Evolutionary conservation across 2,113 vertebrate genomes (phyloP), one percentile per base, ranked within the genome.

Genomic region (Gambusia affinis): DNA sequence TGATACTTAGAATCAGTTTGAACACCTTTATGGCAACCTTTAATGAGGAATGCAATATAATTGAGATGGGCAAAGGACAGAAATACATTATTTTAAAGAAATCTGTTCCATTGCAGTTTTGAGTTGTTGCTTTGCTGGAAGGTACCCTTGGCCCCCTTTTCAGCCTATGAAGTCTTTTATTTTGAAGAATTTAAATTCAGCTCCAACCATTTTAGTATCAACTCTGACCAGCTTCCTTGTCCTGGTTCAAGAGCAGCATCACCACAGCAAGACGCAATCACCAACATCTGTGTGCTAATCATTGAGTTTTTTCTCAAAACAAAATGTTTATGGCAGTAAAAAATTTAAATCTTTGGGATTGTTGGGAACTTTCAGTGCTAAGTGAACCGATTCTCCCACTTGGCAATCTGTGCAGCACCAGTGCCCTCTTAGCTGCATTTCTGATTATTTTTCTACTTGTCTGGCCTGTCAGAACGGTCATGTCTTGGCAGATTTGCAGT

Each of bases 1-100:
- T 79, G 82, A 77, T 84, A 78, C 86, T 85, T 60, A 73, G 68
- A 83, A 83, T 81, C 51, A 15, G 37, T 70, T 75, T 69, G 42
- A 76, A 66, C 60, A 60, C 60, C 67, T 39, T 70, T 33, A 70
- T 51, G 57, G 51, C 65, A n/a, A 71, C 61, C 24, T 68, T 76
- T 79, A 64, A 85, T 60, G 67, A 29, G 0, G n/a, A 62, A 19
- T 7, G 5, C 75, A 61, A 81, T 37, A 11, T 68, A 67, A 61
- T 72, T 37, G 15, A 29, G 30, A n/a, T 22, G 35, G 7, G 62
- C 67, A 64, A 42, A 63, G 5, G 51, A 15, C 8, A 54, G 30
- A 64, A 64, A 28, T 10, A 57, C 8, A 3, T 2, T 57, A 17
- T 8, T 4, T n/a, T 57, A 22, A 8, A 54, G 24, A 57, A 57